A percentile compares a stretch with the other conserved stretches of the same genome.
Conservation (phyloP, 1,140 invertebrate genomes). For the Drosophila virilis region DNA sequence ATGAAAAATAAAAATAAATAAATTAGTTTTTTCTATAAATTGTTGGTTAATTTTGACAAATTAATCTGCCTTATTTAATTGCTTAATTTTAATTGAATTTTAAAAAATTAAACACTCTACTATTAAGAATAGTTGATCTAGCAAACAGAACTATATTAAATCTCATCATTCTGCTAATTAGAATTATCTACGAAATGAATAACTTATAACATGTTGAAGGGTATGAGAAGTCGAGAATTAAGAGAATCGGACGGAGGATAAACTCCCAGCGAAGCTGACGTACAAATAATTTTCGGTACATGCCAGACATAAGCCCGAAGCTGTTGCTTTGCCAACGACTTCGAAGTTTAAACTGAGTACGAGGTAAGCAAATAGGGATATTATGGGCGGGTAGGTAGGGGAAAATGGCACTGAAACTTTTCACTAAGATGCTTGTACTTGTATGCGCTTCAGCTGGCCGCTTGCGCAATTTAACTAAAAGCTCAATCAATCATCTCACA, state of each 20-base stretch:
- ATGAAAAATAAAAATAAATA: no score
- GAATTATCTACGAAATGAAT: no score
- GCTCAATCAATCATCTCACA: conserved; percentile 74
- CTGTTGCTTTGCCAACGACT: conserved; percentile 58
- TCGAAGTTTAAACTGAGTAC: conserved; percentile 25
- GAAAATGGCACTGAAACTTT: conserved; percentile 23
- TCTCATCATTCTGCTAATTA: no score
- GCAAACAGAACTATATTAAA: no score
- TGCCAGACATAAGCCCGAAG: conserved; percentile 53
- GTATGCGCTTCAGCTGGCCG: conserved; percentile 46
- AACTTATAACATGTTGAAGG: background rate
- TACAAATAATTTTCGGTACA: conserved; percentile 49
- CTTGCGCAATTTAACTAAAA: conserved; percentile 75
- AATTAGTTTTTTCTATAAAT: no score
- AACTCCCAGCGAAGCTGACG: conserved; percentile 33
- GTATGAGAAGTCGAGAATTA: background rate
- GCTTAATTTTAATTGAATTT: no score
- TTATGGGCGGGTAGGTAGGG: background rate
- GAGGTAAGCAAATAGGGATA: conserved; percentile 20
- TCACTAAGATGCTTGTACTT: conserved; percentile 47
- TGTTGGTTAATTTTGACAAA: no score
- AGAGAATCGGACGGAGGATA: conserved; percentile 28
- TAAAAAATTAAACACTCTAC: no score
- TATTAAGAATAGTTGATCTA: no score
- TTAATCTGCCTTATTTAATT: no score